Evolutionary conservation across 1,140 invertebrate genomes (phyloP).

Genomic region (Drosophila athabasca): DNA sequence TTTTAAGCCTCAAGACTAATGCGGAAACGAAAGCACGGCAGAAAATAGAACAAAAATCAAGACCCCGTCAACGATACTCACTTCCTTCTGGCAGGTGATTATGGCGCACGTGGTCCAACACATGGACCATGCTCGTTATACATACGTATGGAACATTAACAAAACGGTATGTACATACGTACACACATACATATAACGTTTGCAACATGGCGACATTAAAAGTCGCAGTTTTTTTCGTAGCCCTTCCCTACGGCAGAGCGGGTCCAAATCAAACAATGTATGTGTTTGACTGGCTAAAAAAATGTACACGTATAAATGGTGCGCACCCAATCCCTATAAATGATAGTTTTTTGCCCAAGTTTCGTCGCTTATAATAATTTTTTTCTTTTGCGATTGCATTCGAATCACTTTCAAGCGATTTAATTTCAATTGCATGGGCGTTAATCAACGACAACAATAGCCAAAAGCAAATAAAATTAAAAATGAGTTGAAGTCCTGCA

Average conservation of each 20-base stretch:
- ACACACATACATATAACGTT: conserved; percentile 17
- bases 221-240: conserved; percentile 32
- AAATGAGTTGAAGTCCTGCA: conserved; percentile 4
- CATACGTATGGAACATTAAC: conserved; percentile 32
- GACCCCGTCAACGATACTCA: conserved; percentile 33
- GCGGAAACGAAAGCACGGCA: background rate
- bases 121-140: conserved; percentile 41
- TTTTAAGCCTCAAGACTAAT: conserved; percentile 39
- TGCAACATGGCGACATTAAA: conserved; percentile 56
- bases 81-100: conserved; percentile 40
- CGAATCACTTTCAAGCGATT: conserved; percentile 78
- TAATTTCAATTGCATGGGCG: conserved; percentile 78
- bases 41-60: conserved; percentile 3
- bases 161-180: conserved; percentile 24
- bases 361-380: conserved; percentile 15
- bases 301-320: conserved; percentile 59
- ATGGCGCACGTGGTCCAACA: conserved; percentile 40
- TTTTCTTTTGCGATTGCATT: conserved; percentile 16
- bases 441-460: conserved; percentile 70
- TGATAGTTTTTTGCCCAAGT: conserved; percentile 23
- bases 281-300: conserved; percentile 34
- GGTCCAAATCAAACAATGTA: conserved; percentile 64
- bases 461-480: conserved; percentile 16
- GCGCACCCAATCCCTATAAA: conserved; percentile 33
- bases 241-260: too few relatives aligned